Base-by-base conservation (phyloP, 2,888 invertebrate genomes). In the Brenthis daphne region DNA sequence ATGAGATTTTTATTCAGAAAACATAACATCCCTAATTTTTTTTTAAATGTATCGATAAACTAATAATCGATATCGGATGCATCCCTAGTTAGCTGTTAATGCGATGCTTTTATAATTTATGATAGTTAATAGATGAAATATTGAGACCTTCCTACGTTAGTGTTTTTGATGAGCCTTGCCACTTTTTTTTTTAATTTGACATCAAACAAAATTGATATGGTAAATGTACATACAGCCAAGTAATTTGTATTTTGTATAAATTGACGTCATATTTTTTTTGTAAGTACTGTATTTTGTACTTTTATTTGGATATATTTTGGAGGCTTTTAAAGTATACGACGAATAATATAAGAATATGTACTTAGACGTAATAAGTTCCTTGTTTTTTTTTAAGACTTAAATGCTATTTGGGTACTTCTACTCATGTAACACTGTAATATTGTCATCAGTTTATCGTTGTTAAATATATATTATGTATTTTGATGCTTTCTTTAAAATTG, bases 301-400 rank as follows among this genome's bases (percentile, higher is more conserved):
- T 80, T 83, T 78, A 81, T 84, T 88, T 86, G 83, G 80, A 82
- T 85, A 83, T 82, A 83, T 88, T 88, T 92, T 88, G 89, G 92
- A 92, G 92, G 92, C 92, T 92, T 92, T 88, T 90, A 87, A 89
- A 87, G 91, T 92, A 92, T 92, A 92, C 91, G 92, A 91, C 77
- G 82, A 83, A 83, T 85, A 89, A 86, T 87, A 79, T 92, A 89
- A 90, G 90, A 85, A 85, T 88, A 89, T 86, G 91, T 92, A 92
- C 90, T 92, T 92, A 92, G 91, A 84, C 86, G 76, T 90, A 87
- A 88, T 82, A 81, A 89, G 90, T 91, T 90, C 90, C 90, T 90
- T 85, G 82, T 80, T 86, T 68, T 68, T 68, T 72, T 65, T 68
- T 73, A 70, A 69, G 73, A 73, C 66, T 67, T 64, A 65, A 71